Evolutionary conservation across 2,888 invertebrate genomes (phyloP).

Genomic region (Axea sp.): DNA sequence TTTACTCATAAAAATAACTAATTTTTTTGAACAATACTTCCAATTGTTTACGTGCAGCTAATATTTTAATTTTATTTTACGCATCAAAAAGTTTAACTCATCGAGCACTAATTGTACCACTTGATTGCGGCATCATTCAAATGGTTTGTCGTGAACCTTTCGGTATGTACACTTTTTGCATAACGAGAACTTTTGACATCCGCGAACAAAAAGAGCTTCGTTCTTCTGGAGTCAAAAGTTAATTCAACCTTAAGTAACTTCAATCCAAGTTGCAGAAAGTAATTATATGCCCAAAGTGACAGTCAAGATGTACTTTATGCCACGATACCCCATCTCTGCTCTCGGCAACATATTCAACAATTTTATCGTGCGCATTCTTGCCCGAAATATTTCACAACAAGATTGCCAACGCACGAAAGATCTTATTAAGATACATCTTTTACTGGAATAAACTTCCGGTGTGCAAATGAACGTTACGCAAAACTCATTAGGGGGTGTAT

Average conservation of each 20-base stretch:
- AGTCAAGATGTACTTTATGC: conserved; percentile 31
- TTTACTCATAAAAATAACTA: too few relatives aligned
- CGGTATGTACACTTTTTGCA: conserved; percentile 18
- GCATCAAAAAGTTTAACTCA: background rate
- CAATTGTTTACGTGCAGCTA: too few relatives aligned
- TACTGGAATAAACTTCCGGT: conserved; percentile 39
- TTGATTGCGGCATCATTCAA: conserved; percentile 1
- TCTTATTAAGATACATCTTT: conserved; percentile 57
- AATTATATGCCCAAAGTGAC: conserved; percentile 43
- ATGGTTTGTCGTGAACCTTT: conserved; percentile 8
- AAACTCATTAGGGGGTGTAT: conserved; percentile 36
- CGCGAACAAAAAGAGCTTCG: conserved; percentile 13
- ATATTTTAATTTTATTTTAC: background rate
- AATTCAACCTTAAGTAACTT: conserved; percentile 39
- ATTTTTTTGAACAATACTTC: too few relatives aligned
- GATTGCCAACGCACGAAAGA: conserved; percentile 37
- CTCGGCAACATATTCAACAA: conserved; percentile 30
- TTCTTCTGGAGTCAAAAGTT: conserved; percentile 24
- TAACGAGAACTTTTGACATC: conserved; percentile 18
- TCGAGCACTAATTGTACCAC: conserved; percentile 3
- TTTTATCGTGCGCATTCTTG: conserved; percentile 28
- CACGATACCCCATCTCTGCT: conserved; percentile 16
- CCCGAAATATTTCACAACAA: conserved; percentile 38
- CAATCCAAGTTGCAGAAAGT: conserved; percentile 41
- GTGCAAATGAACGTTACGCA: conserved; percentile 42